phyloP scores from a whole-genome alignment of 2,888 invertebrate genomes.

The Atherix ibis region DNA sequence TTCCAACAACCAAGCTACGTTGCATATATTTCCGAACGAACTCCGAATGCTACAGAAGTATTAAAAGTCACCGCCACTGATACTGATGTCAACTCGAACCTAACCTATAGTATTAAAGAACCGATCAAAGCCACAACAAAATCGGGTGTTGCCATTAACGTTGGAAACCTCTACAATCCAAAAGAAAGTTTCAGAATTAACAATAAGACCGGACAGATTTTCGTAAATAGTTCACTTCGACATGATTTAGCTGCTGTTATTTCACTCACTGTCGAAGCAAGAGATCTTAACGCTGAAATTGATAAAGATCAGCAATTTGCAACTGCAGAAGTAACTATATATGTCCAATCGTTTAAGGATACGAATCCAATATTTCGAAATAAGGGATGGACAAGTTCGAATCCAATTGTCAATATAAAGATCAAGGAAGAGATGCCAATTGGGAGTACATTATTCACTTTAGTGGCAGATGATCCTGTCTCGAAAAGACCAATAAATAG shows the following conservation, averaged over 20 bases:
- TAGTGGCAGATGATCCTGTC: constrained; percentile 55
- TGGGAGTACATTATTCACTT: constrained; percentile 50
- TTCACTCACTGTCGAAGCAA: constrained; percentile 53
- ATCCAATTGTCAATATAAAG: constrained; percentile 47
- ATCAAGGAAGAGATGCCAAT: constrained; percentile 64
- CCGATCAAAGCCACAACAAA: constrained; percentile 56
- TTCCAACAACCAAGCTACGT: constrained; percentile 48
- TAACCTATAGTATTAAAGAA: constrained; percentile 52
- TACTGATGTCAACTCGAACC: constrained; percentile 49
- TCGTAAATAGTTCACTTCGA: constrained; percentile 47
- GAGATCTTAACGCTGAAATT: constrained; percentile 52
- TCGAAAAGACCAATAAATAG: constrained; percentile 45
- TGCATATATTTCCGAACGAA: constrained; percentile 55
- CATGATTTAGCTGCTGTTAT: constrained; percentile 60
- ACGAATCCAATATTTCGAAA: constrained; percentile 60
- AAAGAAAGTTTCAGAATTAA: constrained; percentile 55
- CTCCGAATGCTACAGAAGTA: constrained; percentile 44
- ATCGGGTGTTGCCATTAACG: constrained; percentile 52
- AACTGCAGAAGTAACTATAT: constrained; percentile 54
- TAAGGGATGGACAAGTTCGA: constrained; percentile 53
- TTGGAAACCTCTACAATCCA: constrained; percentile 43
- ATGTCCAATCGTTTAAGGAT: constrained; percentile 61
- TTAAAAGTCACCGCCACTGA: constrained; percentile 51
- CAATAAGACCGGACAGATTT: constrained; percentile 48
- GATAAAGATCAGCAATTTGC: constrained; percentile 47